Evolutionary conservation across 2,888 invertebrate genomes (phyloP).

Genomic region (Oxytorus armatus): DNA sequence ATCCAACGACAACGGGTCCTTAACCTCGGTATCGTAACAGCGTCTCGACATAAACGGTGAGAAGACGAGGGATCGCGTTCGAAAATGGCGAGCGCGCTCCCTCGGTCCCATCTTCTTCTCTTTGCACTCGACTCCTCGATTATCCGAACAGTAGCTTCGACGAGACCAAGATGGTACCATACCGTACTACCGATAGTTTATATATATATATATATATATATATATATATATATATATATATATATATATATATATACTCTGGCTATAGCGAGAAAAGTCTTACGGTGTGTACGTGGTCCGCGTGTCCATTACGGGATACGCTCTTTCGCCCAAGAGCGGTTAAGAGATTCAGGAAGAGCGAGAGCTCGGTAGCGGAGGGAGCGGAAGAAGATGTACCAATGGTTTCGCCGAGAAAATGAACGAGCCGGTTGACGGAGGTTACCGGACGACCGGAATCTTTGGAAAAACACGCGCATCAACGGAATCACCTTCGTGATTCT

Average conservation of each 20-base stretch:
- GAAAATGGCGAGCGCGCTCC: constrained; percentile 43
- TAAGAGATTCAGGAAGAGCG: constrained; percentile 58
- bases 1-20: constrained; percentile 65
- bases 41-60: constrained; percentile 74
- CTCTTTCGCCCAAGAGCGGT: constrained; percentile 25
- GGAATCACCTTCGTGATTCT: constrained; percentile 39
- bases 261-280: constrained; percentile 55
- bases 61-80: constrained; percentile 63
- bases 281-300: constrained; percentile 40
- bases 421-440: constrained; percentile 42
- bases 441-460: constrained; percentile 51
- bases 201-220: no score
- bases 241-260: constrained; percentile 22
- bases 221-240: no score
- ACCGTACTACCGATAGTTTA: constrained; percentile 36
- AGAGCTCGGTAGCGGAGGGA: constrained; percentile 29
- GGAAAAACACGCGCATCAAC: constrained; percentile 33
- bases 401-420: constrained; percentile 53
- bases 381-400: constrained; percentile 38
- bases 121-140: constrained; percentile 44
- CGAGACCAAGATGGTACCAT: constrained; percentile 63
- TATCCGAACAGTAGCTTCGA: constrained; percentile 58
- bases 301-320: constrained; percentile 57
- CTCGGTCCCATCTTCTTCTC: constrained; percentile 32
- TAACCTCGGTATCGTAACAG: constrained; percentile 71